These are phyloP conservation scores for Tinea trinotella DNA, from an alignment of 2,888 invertebrate genomes.

Conservation along the genomic window DNA sequence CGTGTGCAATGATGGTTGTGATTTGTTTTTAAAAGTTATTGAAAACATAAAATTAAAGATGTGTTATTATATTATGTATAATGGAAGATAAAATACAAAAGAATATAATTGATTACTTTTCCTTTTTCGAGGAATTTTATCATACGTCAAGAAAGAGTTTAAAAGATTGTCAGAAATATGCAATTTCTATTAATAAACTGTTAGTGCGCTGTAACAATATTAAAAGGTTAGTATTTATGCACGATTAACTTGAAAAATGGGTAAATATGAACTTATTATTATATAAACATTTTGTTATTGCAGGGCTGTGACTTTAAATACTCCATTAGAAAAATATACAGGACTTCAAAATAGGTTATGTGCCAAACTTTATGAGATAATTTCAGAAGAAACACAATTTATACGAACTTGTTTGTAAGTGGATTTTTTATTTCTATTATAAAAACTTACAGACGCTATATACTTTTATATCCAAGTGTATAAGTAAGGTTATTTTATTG, in stretches of 20 bases:
- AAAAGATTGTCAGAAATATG: conserved; percentile 64
- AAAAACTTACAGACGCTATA: too few relatives aligned
- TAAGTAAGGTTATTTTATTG: too few relatives aligned
- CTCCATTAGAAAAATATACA: conserved; percentile 56
- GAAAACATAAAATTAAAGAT: neutral
- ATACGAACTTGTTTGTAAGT: conserved; percentile 57
- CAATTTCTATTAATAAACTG: conserved; percentile 64
- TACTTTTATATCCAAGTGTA: too few relatives aligned
- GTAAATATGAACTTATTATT: neutral
- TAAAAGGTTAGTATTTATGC: conserved; percentile 50
- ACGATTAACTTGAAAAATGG: neutral
- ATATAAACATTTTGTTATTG: conserved; percentile 27
- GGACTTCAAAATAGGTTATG: conserved; percentile 51
- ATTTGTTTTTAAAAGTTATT: conserved; percentile 11
- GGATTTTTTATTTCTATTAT: conserved; percentile 8
- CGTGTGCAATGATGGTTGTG: too few relatives aligned
- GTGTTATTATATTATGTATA: conserved; percentile 28
- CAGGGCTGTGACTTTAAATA: conserved; percentile 54
- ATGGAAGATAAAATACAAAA: conserved; percentile 67
- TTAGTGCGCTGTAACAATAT: conserved; percentile 64
- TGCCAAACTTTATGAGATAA: conserved; percentile 49
- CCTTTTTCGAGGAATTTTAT: conserved; percentile 61
- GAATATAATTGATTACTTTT: conserved; percentile 65
- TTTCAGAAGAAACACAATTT: conserved; percentile 49
- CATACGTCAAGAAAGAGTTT: conserved; percentile 57